Conservation (phyloP, 1,140 invertebrate species). For the Cydia amplana region DNA sequence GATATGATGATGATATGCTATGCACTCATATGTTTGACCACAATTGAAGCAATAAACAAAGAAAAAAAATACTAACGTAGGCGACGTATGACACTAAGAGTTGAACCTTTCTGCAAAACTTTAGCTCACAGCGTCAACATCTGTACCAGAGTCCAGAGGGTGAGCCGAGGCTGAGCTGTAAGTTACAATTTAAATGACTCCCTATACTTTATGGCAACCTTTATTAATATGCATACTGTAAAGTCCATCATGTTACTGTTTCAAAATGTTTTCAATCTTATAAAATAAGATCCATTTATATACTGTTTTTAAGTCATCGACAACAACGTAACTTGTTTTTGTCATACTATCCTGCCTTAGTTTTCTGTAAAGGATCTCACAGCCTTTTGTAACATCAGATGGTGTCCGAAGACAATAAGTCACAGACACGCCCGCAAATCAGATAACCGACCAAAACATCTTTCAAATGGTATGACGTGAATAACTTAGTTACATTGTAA, state of each 20-base stretch:
- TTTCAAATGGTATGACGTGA: constrained; percentile 49
- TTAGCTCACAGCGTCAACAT: background rate
- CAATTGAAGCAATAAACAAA: too few relatives aligned
- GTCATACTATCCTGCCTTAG: background rate
- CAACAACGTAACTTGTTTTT: background rate
- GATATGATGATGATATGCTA: too few relatives aligned
- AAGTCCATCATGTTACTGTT: background rate
- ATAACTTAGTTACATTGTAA: constrained; percentile 27
- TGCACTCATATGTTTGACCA: too few relatives aligned
- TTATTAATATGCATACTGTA: background rate
- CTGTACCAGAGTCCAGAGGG: constrained; percentile 6
- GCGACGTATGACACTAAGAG: background rate
- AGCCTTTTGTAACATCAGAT: constrained; percentile 47
- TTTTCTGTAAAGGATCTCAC: constrained; percentile 31
- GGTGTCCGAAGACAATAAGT: constrained; percentile 50
- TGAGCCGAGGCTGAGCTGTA: background rate
- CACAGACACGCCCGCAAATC: constrained; percentile 59
- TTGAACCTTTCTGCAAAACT: background rate
- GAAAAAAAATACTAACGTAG: background rate
- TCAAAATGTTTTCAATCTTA: too few relatives aligned
- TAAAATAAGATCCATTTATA: background rate
- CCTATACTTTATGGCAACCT: background rate
- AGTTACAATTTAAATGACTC: constrained; percentile 40
- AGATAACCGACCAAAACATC: constrained; percentile 54
- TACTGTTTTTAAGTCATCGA: background rate